Base-by-base conservation (phyloP, 2,113 vertebrate genomes). In the Embiotoca jacksoni region DNA sequence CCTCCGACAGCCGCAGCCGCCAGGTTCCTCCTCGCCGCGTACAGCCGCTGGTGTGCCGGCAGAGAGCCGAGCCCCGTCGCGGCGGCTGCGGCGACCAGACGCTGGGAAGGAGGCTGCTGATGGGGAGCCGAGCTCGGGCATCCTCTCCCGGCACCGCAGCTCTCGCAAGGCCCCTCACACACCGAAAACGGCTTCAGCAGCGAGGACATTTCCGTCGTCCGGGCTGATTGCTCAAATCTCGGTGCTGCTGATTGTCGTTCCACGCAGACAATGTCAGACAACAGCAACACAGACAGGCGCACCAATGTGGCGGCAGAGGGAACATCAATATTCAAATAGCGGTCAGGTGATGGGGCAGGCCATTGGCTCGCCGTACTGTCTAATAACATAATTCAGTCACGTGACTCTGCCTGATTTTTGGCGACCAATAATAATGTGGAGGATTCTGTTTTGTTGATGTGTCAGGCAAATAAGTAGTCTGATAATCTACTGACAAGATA, bases 181-280 rank as follows among this genome's bases (percentile, higher is more conserved):
- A 94, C 90, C 14, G 90, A 89, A 58, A 94, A 94, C 39, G 93
- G 93, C 77, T 92, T 90, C 66, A 90, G 86, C 62, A 94, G 70
- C 5, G 95, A 95, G 30, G 93, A 94, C 95, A 95, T 95, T 7
- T 56, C 16, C 39, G 23, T 23, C 23, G 23, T 23, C 23, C 23
- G 23, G 32, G 31, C 33, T 44, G 41, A 16, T 39, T 7, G 1
- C 1, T 10, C 32, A 46, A 55, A 44, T 30, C 7, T 53, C 2
- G 47, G 59, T 30, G 47, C 5, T 15, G 63, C n/a, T 14, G 59
- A 14, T 6, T 23, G 23, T 6, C 47, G 8, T 16, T 47, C 31
- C 53, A 44, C 35, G 23, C 57, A 64, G 62, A 74, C 88, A 89
- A 87, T 82, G 74, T 75, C 88, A 77, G 31, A 72, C 49, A 35